These are phyloP conservation scores for Plutella xylostella DNA, from an alignment of 2,888 invertebrate genomes.

Conservation along the genomic window DNA sequence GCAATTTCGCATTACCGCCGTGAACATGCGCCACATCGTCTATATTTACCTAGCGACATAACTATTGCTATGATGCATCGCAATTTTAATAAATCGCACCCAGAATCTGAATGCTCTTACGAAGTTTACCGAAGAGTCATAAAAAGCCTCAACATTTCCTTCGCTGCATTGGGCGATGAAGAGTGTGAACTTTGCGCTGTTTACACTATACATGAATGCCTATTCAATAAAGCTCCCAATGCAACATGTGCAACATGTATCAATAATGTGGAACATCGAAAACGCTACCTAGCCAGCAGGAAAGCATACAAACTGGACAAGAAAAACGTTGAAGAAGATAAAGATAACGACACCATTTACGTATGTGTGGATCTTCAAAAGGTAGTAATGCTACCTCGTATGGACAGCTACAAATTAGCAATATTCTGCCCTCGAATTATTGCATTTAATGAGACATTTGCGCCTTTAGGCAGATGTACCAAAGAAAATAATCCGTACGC, in stretches of 20 bases:
- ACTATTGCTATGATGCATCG: slow-evolving; percentile 13
- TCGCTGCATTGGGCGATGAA: not conserved
- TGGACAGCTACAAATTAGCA: slow-evolving; percentile 10
- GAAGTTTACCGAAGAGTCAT: not conserved
- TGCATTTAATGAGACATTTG: slow-evolving; percentile 15
- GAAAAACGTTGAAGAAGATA: not conserved
- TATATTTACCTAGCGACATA: slow-evolving; percentile 16
- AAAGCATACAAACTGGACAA: slow-evolving; percentile 2
- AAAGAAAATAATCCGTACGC: slow-evolving; percentile 13
- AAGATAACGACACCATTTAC: slow-evolving; percentile 12
- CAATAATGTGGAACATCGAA: slow-evolving; percentile 1
- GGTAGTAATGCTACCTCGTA: slow-evolving; percentile 12
- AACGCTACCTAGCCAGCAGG: not conserved
- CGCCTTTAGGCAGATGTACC: slow-evolving; percentile 7
- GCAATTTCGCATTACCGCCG: slow-evolving; percentile 13
- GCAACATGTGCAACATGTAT: not conserved
- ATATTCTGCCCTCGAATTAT: slow-evolving; percentile 12
- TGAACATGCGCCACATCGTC: slow-evolving; percentile 13
- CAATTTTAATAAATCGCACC: not conserved
- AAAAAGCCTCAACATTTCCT: not conserved
- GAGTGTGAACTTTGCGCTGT: not conserved
- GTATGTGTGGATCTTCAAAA: slow-evolving; percentile 12
- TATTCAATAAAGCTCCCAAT: not conserved
- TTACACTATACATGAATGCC: not conserved
- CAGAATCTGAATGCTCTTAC: not conserved